These are phyloP conservation scores for Asbolus verrucosus DNA, from an alignment of 1,140 invertebrate species.

Conservation along the genomic window DNA sequence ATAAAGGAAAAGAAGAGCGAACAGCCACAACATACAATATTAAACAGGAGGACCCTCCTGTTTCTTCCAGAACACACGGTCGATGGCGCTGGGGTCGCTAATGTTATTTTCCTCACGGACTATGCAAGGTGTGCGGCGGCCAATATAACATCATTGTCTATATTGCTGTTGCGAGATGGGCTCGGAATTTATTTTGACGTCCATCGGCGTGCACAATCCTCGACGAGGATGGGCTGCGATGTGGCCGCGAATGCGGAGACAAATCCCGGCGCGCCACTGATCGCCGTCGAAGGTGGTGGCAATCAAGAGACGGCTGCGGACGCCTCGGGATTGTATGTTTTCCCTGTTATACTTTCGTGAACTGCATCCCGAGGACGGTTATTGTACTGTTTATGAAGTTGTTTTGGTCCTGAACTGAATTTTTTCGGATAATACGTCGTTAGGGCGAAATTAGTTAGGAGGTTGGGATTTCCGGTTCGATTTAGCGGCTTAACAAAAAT, in stretches of 20 bases:
- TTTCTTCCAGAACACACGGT: no score
- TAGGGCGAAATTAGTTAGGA: not conserved
- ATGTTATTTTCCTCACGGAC: conserved; percentile 57
- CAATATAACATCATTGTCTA: conserved; percentile 58
- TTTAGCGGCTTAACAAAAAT: no score
- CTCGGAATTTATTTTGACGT: conserved; percentile 53
- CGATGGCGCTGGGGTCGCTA: conserved; percentile 4
- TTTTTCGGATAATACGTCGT: not conserved
- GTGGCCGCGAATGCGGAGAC: no score
- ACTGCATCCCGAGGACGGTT: not conserved
- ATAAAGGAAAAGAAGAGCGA: conserved; percentile 44
- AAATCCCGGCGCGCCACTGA: no score
- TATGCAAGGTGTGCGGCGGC: conserved; percentile 54
- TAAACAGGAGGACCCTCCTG: conserved; percentile 24
- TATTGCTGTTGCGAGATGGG: conserved; percentile 53
- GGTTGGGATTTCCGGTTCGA: no score
- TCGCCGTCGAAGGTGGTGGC: not conserved
- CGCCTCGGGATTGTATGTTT: not conserved
- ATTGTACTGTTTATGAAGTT: not conserved
- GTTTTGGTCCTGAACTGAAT: not conserved
- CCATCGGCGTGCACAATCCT: conserved; percentile 35
- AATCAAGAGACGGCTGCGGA: not conserved
- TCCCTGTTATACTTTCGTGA: not conserved
- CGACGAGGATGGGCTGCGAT: no score
- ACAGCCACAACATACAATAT: conserved; percentile 42